Evolutionary conservation across 1,140 invertebrate species (phyloP).

Genomic region (Trichomalopsis sarcophagae): DNA sequence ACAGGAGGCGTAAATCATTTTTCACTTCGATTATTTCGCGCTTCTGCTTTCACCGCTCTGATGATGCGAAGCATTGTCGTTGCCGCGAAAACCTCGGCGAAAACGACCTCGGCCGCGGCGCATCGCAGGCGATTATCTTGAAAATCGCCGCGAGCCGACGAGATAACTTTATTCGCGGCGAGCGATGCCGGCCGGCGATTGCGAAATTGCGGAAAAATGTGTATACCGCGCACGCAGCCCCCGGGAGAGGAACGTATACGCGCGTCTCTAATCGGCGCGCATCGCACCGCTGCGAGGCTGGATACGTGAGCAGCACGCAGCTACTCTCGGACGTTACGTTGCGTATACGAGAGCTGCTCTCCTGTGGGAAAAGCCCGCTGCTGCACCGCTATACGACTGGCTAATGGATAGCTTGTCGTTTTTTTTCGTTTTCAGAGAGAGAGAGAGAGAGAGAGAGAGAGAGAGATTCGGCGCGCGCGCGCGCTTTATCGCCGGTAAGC

Average conservation of each 20-base stretch:
- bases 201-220: constrained; percentile 17
- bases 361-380: background rate
- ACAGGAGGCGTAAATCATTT: constrained; percentile 27
- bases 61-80: background rate
- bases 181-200: constrained; percentile 8
- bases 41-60: background rate
- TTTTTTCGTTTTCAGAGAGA: background rate
- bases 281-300: background rate
- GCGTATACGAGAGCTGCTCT: background rate
- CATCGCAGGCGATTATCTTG: background rate
- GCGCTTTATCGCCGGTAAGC: background rate
- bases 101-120: background rate
- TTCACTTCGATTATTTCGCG: background rate
- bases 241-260: background rate
- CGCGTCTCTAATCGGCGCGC: constrained; percentile 15
- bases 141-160: background rate
- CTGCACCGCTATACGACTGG: constrained; percentile 2
- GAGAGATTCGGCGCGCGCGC: background rate
- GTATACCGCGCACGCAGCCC: background rate
- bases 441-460: background rate
- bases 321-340: background rate
- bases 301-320: no score
- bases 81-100: background rate
- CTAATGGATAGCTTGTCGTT: background rate
- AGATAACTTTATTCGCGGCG: constrained; percentile 13